Percentiles rank a stretch among this genome's conserved stretches.
Evolutionary conservation across 2,797 vertebrate genomes (phyloP).

Genomic region (Falco biarmicus): DNA sequence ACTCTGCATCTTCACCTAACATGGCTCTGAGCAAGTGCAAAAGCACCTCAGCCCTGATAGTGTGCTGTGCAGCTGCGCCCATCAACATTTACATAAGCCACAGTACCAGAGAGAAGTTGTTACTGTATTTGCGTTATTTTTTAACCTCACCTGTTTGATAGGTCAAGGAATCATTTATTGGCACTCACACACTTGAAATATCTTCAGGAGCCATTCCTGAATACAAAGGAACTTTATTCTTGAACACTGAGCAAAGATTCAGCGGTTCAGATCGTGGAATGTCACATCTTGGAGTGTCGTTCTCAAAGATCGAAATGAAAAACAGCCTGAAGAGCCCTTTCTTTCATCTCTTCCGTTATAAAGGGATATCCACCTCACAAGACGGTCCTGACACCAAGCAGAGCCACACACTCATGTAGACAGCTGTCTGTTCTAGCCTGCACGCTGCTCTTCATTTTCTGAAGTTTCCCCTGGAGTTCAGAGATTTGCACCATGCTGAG

Average conservation of each 20-base stretch:
- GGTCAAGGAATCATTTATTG: constrained; percentile 14
- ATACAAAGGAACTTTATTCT: not conserved
- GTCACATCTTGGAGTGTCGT: not conserved
- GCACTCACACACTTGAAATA: not conserved
- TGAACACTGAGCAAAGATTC: not conserved
- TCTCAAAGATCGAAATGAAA: not conserved
- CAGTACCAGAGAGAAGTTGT: not conserved
- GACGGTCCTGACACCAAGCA: not conserved
- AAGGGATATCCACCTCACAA: not conserved
- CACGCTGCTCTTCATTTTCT: not conserved
- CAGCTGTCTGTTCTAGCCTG: not conserved
- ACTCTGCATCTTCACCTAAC: not conserved
- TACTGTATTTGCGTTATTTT: not conserved
- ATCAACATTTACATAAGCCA: not conserved
- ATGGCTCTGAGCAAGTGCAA: not conserved
- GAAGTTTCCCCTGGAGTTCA: not conserved
- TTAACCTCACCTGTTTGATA: not conserved
- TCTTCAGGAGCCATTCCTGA: not conserved
- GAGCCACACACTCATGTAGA: not conserved
- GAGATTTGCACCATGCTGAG: not conserved
- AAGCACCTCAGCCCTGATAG: not conserved
- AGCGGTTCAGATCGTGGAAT: not conserved
- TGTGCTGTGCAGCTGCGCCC: not conserved
- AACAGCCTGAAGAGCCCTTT: not conserved
- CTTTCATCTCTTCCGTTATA: not conserved